Base-by-base conservation (phyloP, 2,888 invertebrate species). In the Dexiosoma caninum region DNA sequence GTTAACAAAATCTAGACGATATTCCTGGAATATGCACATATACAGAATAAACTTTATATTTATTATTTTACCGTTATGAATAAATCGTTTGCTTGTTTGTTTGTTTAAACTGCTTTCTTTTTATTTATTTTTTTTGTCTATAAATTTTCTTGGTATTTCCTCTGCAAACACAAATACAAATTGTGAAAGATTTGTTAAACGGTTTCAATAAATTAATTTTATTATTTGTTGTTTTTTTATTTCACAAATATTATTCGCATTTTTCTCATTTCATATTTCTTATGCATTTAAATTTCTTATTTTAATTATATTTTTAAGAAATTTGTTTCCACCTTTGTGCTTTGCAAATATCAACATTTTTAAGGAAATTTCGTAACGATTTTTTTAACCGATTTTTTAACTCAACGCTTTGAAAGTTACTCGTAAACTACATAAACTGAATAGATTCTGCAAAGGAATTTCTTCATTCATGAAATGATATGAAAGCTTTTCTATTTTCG, bases 381-480 rank as follows among this genome's bases (percentile, higher is more conserved):
- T 49, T 59, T 37, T 64, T 27, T 21, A n/a, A 69, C 78, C 72
- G 81, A 37, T 21, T 51, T 69, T 42, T 53, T 8, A 30, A 62
- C 77, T 64, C 12, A 72, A 74, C 77, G 72, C 72, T 81, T 81
- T 74, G 69, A 81, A 78, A 77, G 81, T 77, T 78, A 19, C 72
- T 59, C 81, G 78, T 72, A 57, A 74, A 81, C 77, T 81, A 75
- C 44, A 44, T 80, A 66, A 16, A 69, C 51, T 74, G 64, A 69
- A 64, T 53, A 51, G 51, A 16, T 51, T 57, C 49, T 77, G 64
- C 53, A 49, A 71, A 64, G 70, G 62, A 64, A 64, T 77, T 77
- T 49, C 55, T 51, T 64, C 23, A 49, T 77, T 77, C 77, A 77
- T 71, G 70, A 64, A 77, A 64, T 70, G 19, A 55, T n/a, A n/a